Evolutionary conservation across 2,113 vertebrate species (phyloP), one percentile per base, ranked within the genome.

Genomic region (Zapus hudsonius): DNA sequence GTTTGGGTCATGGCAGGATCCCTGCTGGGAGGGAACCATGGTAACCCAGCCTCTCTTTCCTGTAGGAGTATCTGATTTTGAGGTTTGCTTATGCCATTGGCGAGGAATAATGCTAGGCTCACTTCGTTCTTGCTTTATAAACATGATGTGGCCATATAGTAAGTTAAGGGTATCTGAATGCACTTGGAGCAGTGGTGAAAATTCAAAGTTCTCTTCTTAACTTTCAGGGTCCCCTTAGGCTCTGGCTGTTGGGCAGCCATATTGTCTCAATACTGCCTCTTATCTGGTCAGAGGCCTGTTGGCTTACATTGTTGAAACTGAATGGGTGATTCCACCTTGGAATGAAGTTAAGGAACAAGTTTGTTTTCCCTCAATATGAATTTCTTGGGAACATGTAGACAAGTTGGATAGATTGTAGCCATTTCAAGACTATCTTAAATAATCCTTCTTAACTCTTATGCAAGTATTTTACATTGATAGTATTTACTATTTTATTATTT

Each of bases 261-360:
- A 1, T 40, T 67, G 1, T 89, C 52, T 72, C 33, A 31, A 74
- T 38, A 63, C 89, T 52, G 55, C 38, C 87, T 92, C 78, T 90
- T 20, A 69, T 74, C 23, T 81, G 20, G 19, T 79, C 22, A 83
- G 82, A 83, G 40, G 16, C 42, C 63, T 69, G 11, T 93, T 82
- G 78, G 40, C 61, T 85, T 86, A 4, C 69, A n/a, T n/a, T n/a
- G n/a, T n/a, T n/a, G n/a, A n/a, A n/a, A n/a, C 84, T 89, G 40
- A 38, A 76, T 1, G 80, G 12, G 85, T 93, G 29, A 47, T 79
- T 69, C 22, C 7, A 83, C 15, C 91, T 86, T 92, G 40, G 75
- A 91, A 75, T 91, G 80, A 82, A 92, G 29, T 89, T 91, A 84
- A 95, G 72, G 57, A 33, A 70, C 75, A 78, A 25, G 67, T 22